Evolutionary conservation across 2,888 invertebrate species (phyloP), one percentile per base, ranked within the genome.

Genomic region (Alcis repandata): DNA sequence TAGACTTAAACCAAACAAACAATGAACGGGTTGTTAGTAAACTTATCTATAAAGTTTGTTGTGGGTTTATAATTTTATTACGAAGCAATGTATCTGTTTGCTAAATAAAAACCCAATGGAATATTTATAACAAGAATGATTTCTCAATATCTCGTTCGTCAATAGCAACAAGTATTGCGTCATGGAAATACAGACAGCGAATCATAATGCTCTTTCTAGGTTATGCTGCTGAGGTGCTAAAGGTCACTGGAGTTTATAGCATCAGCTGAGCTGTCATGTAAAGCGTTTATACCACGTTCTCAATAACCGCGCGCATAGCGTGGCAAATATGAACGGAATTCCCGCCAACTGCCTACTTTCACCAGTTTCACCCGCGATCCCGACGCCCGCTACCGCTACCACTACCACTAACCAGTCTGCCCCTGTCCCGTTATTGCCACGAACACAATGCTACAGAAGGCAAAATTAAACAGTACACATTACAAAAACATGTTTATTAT

Each of bases 401-500:
- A n/a, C n/a, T n/a, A n/a, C n/a, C n/a, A n/a, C n/a, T n/a, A n/a
- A n/a, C n/a, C n/a, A n/a, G n/a, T n/a, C n/a, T n/a, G n/a, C n/a
- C n/a, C 43, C 36, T 46, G 53, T 59, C 46, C 76, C 68, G 69
- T 71, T 74, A 74, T 59, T 72, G 75, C 69, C 63, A 67, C 60
- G 69, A 76, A 54, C 6, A 53, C 53, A 63, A 74, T 4, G 71
- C 68, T 68, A 70, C 68, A 75, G 70, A 63, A 74, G 72, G 66
- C 70, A 75, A 79, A 71, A 85, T 87, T 81, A 83, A 80, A 76
- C 64, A 77, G 69, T 71, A 79, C 73, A 69, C 0, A 19, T 63
- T 92, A 92, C 83, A 92, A 91, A 92, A 92, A 91, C 91, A 91
- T 92, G 90, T 91, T 92, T 84, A 85, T 84, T 89, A 86, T 85